Conservation (phyloP, 2,113 vertebrate genomes). For the Syngnathus floridae region DNA sequence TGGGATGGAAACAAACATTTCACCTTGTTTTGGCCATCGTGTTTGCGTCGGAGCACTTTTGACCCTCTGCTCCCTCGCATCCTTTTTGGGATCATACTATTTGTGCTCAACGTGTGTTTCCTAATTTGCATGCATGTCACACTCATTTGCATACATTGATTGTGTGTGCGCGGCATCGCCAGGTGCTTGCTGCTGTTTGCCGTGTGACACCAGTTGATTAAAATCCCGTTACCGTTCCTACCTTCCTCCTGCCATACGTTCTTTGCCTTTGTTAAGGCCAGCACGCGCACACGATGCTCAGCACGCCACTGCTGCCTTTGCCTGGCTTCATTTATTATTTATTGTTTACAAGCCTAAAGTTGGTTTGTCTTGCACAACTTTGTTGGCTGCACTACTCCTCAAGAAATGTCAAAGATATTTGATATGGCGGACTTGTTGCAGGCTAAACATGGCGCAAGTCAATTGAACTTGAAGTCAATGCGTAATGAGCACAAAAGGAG, state of each 20-base stretch:
- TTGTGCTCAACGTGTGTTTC: no score
- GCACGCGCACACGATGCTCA: constrained; percentile 16
- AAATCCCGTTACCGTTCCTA: constrained; percentile 54
- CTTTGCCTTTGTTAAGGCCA: constrained; percentile 47
- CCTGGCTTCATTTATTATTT: not conserved
- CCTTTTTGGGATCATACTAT: no score
- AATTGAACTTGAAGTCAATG: no score
- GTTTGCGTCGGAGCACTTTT: no score
- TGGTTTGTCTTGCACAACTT: not conserved
- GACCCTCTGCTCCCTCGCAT: no score
- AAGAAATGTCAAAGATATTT: not conserved
- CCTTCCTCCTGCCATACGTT: constrained; percentile 51
- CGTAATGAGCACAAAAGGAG: no score
- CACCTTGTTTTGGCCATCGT: no score
- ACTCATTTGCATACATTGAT: constrained; percentile 16
- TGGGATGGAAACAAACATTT: no score
- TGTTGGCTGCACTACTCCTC: not conserved
- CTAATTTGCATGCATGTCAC: not conserved
- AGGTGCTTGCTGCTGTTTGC: constrained; percentile 51
- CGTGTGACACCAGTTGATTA: constrained; percentile 60
- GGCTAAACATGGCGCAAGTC: no score
- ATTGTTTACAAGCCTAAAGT: not conserved
- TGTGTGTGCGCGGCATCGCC: constrained; percentile 35
- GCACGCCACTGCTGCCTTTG: not conserved
- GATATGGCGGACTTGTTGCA: no score